Base-by-base conservation (phyloP, 2,113 vertebrate genomes). In the Amphilophus citrinellus region DNA sequence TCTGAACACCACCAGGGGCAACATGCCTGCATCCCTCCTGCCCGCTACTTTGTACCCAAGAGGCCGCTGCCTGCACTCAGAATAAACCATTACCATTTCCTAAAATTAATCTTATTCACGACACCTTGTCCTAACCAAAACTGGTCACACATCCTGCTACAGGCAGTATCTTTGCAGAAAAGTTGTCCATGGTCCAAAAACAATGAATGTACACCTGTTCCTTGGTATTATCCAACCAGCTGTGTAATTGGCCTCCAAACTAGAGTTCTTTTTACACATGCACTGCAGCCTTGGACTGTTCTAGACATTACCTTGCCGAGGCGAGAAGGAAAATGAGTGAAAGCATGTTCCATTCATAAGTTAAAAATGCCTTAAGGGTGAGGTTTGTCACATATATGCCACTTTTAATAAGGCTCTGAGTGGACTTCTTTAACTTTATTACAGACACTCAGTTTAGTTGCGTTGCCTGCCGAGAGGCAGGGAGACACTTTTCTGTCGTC, bases 81-180 rank as follows among this genome's bases (percentile, higher is more conserved):
- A 89, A 84, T 77, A 86, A 88, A 91, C 39, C 66, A 83, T 79
- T 65, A 85, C 61, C 59, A 32, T 76, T 80, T 87, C 15, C 65
- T 84, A 77, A 71, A 47, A 85, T 68, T 59, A 83, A 77, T 68
- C 61, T 77, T 59, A 35, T 76, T 77, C 20, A 8, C 30, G 32
- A 60, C 62, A 59, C 44, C 22, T 37, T 30, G 11, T 63, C 37
- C 62, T 35, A 15, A 71, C 6, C 20, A 27, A 42, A 62, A 79
- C 17, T 61, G 15, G 13, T 73, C 44, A 37, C 63, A 61, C 15
- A 20, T 50, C 14, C 14, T 6, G 14, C 15, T 17, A 32, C 77
- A 83, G 83, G 56, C 77, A 65, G 63, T 47, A 44, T 61, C n/a
- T 50, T 83, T 24, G 22, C 30, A 76, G 42, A n/a, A 56, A 44